A percentile compares a stretch with the other conserved stretches of the same genome.
Conservation (phyloP, 2,797 vertebrate genomes). For the Sebastiscus albofasciatus region DNA sequence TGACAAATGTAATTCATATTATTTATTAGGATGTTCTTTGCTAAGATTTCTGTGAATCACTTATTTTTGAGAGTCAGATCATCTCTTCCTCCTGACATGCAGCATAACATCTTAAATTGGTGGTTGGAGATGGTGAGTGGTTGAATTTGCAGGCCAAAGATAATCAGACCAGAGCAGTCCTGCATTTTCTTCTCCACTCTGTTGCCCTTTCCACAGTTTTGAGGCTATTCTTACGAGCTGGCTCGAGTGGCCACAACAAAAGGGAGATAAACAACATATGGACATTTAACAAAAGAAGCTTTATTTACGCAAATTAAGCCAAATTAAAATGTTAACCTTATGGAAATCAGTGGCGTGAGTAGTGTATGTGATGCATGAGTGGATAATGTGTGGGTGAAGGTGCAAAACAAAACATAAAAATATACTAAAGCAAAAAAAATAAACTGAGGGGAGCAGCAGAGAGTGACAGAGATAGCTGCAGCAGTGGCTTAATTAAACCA, state of each 20-base stretch:
- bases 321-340: not conserved
- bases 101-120: not conserved
- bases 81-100: not conserved
- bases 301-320: not conserved
- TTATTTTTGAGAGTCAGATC: not conserved
- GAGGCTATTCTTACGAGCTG: accelerated
- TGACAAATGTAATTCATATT: too few species aligned
- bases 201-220: not conserved
- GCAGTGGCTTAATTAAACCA: not conserved
- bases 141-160: not conserved
- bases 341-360: not conserved
- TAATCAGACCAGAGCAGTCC: not conserved
- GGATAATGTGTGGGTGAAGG: too few species aligned
- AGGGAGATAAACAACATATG: not conserved
- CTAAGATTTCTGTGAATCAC: not conserved
- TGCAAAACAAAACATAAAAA: not conserved
- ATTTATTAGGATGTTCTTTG: too few species aligned
- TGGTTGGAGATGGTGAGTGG: not conserved
- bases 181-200: not conserved
- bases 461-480: not conserved
- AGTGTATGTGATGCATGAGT: not conserved
- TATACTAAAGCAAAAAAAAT: not conserved
- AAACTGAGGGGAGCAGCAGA: not conserved
- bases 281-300: not conserved
- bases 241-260: not conserved